These are phyloP conservation scores for Stenichneumon culpator DNA, from an alignment of 2,888 invertebrate species.

Conservation along the genomic window DNA sequence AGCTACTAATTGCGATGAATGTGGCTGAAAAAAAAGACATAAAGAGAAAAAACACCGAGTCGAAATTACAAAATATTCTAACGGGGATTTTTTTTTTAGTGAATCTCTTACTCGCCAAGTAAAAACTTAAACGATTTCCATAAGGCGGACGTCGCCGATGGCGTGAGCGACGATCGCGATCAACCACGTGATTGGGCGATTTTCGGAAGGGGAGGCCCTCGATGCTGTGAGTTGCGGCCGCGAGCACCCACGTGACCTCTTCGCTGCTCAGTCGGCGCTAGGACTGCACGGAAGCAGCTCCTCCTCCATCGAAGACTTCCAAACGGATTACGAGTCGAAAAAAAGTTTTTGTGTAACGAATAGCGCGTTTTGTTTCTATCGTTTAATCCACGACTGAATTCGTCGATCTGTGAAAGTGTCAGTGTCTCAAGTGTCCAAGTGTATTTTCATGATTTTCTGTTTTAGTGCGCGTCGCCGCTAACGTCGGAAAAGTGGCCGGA, in stretches of 20 bases:
- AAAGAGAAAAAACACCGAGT: neutral
- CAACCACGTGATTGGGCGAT: neutral
- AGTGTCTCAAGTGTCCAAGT: constrained; percentile 6
- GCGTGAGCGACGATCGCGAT: no score
- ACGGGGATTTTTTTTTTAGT: neutral
- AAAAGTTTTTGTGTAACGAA: neutral
- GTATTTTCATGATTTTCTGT: neutral
- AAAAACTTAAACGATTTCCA: neutral
- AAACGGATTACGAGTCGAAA: neutral
- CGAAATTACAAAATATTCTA: neutral
- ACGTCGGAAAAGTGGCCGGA: constrained; percentile 8
- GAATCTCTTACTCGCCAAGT: neutral
- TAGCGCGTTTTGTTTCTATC: neutral
- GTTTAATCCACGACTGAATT: neutral
- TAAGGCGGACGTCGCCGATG: no score
- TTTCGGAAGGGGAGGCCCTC: neutral
- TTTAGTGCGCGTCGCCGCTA: neutral
- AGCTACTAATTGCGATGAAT: neutral
- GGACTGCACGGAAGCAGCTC: neutral
- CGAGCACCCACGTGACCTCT: constrained; percentile 2
- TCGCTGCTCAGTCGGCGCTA: neutral
- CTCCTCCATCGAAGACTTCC: neutral
- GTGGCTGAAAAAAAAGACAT: neutral
- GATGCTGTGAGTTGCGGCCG: neutral
- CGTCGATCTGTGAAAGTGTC: neutral